Base-by-base conservation (phyloP, 2,113 vertebrate species). In the Zosterops lateralis region DNA sequence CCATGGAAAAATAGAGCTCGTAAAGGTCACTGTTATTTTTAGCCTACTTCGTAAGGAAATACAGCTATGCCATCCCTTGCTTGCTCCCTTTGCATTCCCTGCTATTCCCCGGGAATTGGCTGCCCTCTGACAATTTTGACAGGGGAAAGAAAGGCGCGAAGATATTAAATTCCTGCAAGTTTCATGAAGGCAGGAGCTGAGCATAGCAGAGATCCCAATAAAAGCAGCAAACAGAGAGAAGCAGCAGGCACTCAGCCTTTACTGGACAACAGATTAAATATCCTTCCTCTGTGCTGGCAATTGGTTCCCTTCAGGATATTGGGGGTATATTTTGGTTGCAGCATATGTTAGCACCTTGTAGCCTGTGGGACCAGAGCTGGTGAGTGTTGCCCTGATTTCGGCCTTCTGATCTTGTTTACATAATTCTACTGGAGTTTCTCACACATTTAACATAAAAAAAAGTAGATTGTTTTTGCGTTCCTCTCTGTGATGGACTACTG, bases 1-100 rank as follows among this genome's bases (percentile, higher is more conserved):
- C 74, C 85, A 62, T 4, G 40, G 82, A 90, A 95, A 96, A 96
- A 87, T 36, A 76, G 92, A 94, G 90, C 95, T 92, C 0, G 2
- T 81, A 96, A 96, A 96, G 93, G 96, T 96, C 96, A 94, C 26
- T 54, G 87, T 38, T 96, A 96, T 96, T 95, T 96, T 95, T 95
- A 96, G 85, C 67, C 64, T 45, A 17, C 82, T 83, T 95, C 0
- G 1, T 90, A 82, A 96, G 92, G 96, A 96, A 94, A 79, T 78
- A 71, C 66, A 90, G 67, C 84, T 45, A 72, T 68, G 71, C 71
- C 65, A 53, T 65, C 58, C 6, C 2, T 78, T 7, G 2, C 31
- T 87, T 10, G 7, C 51, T 95, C 78, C 60, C 29, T 93, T 79
- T 62, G 78, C 82, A 51, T 87, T 87, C 78, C 71, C 29, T 4